phyloP scores from a whole-genome alignment of 2,113 vertebrate genomes.

The Atlantisia rogersi region DNA sequence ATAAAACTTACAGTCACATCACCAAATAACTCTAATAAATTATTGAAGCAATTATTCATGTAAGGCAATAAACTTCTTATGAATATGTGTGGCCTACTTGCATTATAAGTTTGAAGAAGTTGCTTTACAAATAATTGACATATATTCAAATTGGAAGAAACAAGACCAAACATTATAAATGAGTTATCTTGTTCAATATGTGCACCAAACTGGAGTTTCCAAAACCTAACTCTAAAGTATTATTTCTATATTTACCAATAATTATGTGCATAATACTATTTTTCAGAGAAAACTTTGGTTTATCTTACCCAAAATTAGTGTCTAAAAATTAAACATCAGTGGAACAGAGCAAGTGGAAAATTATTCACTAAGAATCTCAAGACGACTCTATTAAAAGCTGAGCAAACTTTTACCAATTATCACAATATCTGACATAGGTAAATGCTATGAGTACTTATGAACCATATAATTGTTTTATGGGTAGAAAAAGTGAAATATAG shows the following conservation, averaged over 20 bases:
- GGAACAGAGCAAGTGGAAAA: background rate
- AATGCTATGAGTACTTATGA: background rate
- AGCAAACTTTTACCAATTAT: background rate
- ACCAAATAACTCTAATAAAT: constrained; percentile 13
- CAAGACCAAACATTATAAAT: background rate
- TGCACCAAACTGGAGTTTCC: background rate
- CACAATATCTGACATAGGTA: background rate
- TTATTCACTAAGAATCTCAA: background rate
- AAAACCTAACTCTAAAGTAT: background rate
- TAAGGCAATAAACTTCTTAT: background rate
- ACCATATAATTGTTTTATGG: background rate
- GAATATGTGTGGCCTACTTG: background rate
- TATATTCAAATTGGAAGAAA: background rate
- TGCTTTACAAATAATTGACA: background rate
- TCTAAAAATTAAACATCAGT: background rate
- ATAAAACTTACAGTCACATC: background rate
- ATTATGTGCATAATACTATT: background rate
- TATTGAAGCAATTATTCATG: background rate
- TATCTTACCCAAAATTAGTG: background rate
- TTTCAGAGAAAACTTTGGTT: background rate
- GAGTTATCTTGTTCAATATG: background rate
- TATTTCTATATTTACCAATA: background rate
- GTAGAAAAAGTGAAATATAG: background rate
- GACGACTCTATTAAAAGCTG: background rate
- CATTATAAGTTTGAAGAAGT: background rate